Evolutionary conservation across 2,113 vertebrate genomes (phyloP), one percentile per base, ranked within the genome.

Genomic region (Dromas ardeola): DNA sequence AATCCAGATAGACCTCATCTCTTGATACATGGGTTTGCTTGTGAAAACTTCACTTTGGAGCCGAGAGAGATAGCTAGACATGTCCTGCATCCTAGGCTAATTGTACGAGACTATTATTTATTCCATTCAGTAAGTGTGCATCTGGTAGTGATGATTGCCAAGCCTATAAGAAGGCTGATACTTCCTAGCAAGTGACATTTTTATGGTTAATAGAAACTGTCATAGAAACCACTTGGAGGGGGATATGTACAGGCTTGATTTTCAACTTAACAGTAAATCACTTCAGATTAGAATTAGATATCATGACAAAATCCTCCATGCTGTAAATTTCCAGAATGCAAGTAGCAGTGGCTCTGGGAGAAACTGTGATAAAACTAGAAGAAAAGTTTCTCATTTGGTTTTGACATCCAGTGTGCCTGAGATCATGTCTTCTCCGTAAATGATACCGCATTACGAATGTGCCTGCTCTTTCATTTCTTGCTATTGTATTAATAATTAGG

Each of bases 201-300:
- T 97, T 97, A 97, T 96, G 96, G 96, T 97, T 98, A 95, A 96
- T 92, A 94, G 94, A 94, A 97, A 95, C 91, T 94, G 95, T 96
- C 92, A 94, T 14, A 89, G 94, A 94, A 97, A 92, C 95, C 93
- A 91, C 91, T 96, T 90, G 90, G 85, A 96, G 50, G 30, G 85
- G 95, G 81, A 95, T 96, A 94, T 82, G 94, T 94, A 94, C 90
- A 80, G 86, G 45, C 81, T 95, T 97, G 95, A 96, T 96, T 97
- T 96, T 73, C 95, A 93, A 91, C 88, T 95, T 95, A 95, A 96
- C 84, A 92, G 89, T 96, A 96, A 93, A 96, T 95, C 95, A 96
- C 66, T 88, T 92, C 73, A 93, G 91, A 94, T 93, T 93, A 94
- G 90, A 97, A 97, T 91, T 97, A 96, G 95, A 88, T 96, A 95